Evolutionary conservation across 2,888 invertebrate species (phyloP), one percentile per base, ranked within the genome.

Genomic region (Eupsilia transversa): DNA sequence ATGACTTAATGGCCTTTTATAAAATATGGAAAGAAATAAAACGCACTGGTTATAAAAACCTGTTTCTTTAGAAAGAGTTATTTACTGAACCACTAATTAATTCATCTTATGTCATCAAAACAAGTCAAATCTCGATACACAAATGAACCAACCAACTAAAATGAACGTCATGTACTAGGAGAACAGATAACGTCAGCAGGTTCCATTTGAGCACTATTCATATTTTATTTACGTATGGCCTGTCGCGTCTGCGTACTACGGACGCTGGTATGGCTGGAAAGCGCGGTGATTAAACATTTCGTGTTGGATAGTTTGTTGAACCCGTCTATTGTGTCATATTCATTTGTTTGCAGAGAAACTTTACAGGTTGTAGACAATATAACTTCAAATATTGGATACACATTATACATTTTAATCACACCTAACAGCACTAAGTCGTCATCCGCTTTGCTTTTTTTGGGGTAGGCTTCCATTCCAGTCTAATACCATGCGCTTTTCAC

Each of bases 231-330:
- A 67, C 72, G 82, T 69, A 56, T 71, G 52, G 12, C 57, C 63
- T 23, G 71, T 72, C 79, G 83, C 79, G 79, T 80, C 79, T 80
- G 75, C 75, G 79, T 84, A 80, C 60, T 69, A 65, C 41, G 56
- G 30, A 59, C 69, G 43, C 52, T 63, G 54, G 74, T 74, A 60
- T 30, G 38, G 52, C 49, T 65, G 56, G 65, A 72, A 57, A 43
- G 57, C 61, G 54, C 52, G 59, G 72, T 77, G 73, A 80, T 70
- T 76, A 73, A 65, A 74, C 68, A 49, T 71, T 76, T 46, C n/a
- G 35, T 49, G 60, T 61, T 52, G 56, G 41, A 52, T 65, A 68
- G 82, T 77, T 77, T 56, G 52, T 72, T 63, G 52, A 79, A 52
- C 66, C 27, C 46, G 57, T 74, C 12, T n/a, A 49, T 64, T 57